Evolutionary conservation across 2,797 vertebrate species (phyloP), one percentile per base, ranked within the genome.

Genomic region (Lepidocolaptes lacrymiger): DNA sequence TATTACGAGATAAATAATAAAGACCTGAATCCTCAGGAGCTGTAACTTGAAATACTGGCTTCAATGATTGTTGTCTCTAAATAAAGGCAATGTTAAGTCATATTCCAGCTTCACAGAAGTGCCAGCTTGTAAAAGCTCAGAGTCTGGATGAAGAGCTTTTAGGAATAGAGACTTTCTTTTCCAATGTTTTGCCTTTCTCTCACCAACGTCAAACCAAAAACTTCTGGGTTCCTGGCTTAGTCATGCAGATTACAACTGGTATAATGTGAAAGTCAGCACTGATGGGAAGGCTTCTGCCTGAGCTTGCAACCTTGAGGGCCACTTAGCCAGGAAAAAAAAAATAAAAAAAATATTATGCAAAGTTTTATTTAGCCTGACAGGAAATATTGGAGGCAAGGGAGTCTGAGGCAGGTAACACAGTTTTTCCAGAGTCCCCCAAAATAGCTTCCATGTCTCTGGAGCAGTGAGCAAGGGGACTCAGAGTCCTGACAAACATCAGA

Each of bases 331-430:
- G 51, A 36, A 72, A 68, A 23, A 23, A 68, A 58, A 77, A 64
- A 23, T 20, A 46, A 68, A 56, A 81, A 49, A 75, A 6, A 66
- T 5, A 39, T 39, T 12, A 66, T 7, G 14, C 36, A 56, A 58
- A 7, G 12, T 91, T 80, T 73, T 64, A 58, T 18, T 86, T 72
- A 52, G 32, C 21, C 14, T 23, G 30, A 10, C 39, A 79, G 55
- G 51, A 79, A 82, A 59, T n/a, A 4, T 36, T 71, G 54, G 39
- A 84, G n/a, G 59, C 21, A 78, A 34, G 46, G 30, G 20, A 66
- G 19, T n/a, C 51, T 54, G 30, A 16, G 24, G 22, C 56, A 90
- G 36, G 32, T 14, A 44, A 55, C 1, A 12, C 0, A 0, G 4
- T 48, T 86, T 73, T 86, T 63, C 37, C 56, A 32, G 43, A 46